Conservation (phyloP, 2,113 vertebrate species). For the Pachypanchax playfairii region DNA sequence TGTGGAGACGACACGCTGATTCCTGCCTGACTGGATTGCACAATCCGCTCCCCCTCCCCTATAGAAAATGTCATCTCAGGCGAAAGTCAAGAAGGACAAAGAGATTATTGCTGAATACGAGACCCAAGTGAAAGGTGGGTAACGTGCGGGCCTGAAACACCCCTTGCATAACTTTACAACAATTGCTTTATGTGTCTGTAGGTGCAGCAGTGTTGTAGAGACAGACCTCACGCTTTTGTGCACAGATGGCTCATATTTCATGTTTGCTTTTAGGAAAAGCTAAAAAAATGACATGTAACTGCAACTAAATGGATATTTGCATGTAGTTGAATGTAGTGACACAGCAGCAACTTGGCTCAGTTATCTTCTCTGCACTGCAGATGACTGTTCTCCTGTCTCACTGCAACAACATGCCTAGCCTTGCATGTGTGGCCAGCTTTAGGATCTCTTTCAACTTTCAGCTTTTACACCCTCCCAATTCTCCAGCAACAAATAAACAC, state of each 20-base stretch:
- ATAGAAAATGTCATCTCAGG: conserved; percentile 90
- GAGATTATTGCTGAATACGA: conserved; percentile 96
- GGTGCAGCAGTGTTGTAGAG: conserved; percentile 30
- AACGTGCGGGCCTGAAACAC: conserved; percentile 37
- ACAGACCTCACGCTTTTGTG: conserved; percentile 26
- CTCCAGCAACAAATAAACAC: conserved; percentile 9
- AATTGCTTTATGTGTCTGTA: conserved; percentile 41
- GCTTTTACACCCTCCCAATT: background rate
- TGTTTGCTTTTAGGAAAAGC: background rate
- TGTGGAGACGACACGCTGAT: conserved; percentile 47
- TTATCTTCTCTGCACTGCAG: conserved; percentile 20
- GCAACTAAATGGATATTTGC: background rate
- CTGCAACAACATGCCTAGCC: conserved; percentile 30
- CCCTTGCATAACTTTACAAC: conserved; percentile 72
- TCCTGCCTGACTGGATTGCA: conserved; percentile 48
- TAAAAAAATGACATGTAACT: background rate
- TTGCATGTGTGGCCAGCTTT: conserved; percentile 33
- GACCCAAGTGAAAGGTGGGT: conserved; percentile 93
- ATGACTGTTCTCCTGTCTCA: conserved; percentile 11
- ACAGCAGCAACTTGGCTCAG: conserved; percentile 32
- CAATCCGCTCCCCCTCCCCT: conserved; percentile 43
- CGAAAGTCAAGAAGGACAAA: conserved; percentile 97
- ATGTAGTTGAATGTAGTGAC: background rate
- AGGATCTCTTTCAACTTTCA: conserved; percentile 22
- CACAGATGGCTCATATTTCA: conserved; percentile 12